phyloP scores from a whole-genome alignment of 2,113 vertebrate species.

The Irena cyanogastra region DNA sequence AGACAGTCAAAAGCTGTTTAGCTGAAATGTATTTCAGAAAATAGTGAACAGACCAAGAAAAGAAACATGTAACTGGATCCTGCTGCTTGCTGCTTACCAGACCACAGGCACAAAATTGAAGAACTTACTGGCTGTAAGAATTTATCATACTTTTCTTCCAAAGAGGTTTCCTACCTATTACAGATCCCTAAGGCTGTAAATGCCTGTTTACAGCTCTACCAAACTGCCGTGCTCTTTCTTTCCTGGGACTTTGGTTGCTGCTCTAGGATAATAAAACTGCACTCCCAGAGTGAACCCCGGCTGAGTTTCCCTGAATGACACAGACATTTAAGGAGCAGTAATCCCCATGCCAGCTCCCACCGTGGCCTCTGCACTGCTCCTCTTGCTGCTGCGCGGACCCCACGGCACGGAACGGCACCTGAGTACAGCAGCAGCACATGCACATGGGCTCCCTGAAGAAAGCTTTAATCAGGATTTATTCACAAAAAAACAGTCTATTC shows the following conservation, averaged over 20 bases:
- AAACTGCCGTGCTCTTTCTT: background rate
- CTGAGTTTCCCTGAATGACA: slow-evolving; percentile 26
- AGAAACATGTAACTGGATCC: slow-evolving; percentile 52
- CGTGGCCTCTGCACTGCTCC: background rate
- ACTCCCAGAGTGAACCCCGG: background rate
- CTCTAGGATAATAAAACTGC: background rate
- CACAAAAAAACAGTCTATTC: background rate
- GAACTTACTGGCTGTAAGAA: slow-evolving; percentile 51
- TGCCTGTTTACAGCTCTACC: slow-evolving; percentile 15
- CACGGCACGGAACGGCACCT: background rate
- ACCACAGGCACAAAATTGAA: slow-evolving; percentile 48
- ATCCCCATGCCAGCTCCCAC: background rate
- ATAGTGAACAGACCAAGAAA: slow-evolving; percentile 38
- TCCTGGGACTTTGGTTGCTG: background rate
- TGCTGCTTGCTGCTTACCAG: slow-evolving; percentile 40
- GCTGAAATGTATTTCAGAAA: slow-evolving; percentile 43
- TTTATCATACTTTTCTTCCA: slow-evolving; percentile 54
- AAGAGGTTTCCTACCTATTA: slow-evolving; percentile 23
- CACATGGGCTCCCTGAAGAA: background rate
- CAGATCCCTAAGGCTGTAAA: slow-evolving; percentile 1
- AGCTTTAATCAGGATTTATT: background rate
- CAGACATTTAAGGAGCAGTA: slow-evolving; percentile 26
- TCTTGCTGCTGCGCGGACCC: background rate
- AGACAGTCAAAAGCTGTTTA: slow-evolving; percentile 3
- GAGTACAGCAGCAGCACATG: background rate